Percentiles rank a stretch among this genome's conserved stretches.
These are phyloP conservation scores for Budorcas taxicolor DNA, from an alignment of 2,113 vertebrate species.

Conservation along the genomic window DNA sequence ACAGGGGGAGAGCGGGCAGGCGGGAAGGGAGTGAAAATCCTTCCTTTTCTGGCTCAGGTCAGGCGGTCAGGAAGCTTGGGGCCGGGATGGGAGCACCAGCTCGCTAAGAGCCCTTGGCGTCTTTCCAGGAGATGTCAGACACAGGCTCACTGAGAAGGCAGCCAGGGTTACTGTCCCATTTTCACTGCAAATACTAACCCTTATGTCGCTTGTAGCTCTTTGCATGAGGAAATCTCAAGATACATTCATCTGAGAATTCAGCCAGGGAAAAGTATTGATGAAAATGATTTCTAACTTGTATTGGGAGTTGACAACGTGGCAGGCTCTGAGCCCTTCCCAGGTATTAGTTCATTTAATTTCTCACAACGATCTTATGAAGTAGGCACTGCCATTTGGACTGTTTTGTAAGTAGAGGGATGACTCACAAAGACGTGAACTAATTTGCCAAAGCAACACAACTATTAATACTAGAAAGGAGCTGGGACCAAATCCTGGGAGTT, in stretches of 20 bases:
- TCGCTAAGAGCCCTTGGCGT: neutral
- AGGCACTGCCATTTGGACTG: neutral
- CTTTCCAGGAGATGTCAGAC: neutral
- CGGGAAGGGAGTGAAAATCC: neutral
- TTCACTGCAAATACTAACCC: neutral
- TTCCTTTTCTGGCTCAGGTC: neutral
- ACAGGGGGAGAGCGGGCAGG: neutral
- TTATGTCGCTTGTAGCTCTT: neutral
- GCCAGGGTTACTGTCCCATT: neutral
- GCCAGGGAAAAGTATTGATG: neutral
- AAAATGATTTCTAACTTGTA: neutral
- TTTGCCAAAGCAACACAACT: neutral
- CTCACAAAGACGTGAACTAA: neutral
- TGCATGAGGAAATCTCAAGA: neutral
- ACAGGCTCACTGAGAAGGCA: neutral
- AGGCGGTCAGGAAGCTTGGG: neutral
- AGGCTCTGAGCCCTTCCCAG: neutral
- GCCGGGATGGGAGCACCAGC: neutral
- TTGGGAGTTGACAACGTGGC: neutral
- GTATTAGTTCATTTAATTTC: neutral
- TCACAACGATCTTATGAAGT: neutral
- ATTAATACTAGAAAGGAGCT: too few relatives aligned
- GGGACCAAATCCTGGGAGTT: neutral
- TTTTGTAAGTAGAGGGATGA: neutral
- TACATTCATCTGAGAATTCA: neutral